phyloP scores from a whole-genome alignment of 2,113 vertebrate species.

The Cyprinodon tularosa region DNA sequence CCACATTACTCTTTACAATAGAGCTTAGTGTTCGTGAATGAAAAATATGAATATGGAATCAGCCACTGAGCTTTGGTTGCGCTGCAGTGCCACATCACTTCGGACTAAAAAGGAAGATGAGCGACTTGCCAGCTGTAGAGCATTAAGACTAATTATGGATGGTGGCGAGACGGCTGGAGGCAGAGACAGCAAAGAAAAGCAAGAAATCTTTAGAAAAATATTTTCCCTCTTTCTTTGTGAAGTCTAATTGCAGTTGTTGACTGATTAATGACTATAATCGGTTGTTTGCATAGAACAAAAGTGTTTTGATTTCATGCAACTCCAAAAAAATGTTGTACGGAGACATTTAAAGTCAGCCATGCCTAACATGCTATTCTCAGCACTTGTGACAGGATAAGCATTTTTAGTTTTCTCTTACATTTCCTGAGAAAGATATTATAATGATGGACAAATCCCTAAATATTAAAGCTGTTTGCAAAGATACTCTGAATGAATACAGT shows the following conservation, averaged over 20 bases:
- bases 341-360: background rate
- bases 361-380: background rate
- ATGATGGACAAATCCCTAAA: background rate
- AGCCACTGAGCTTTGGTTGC: background rate
- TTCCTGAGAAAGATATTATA: background rate
- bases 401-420: background rate
- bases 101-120: background rate
- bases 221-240: slow-evolving; percentile 22
- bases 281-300: slow-evolving; percentile 2
- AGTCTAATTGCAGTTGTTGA: slow-evolving; percentile 15
- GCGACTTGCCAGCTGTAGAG: slow-evolving; percentile 15
- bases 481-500: background rate
- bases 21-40: background rate
- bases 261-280: slow-evolving; percentile 21
- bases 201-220: slow-evolving; percentile 19
- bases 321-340: background rate
- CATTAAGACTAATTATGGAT: slow-evolving; percentile 20
- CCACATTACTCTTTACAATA: background rate
- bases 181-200: slow-evolving; percentile 6
- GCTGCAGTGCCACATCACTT: slow-evolving; percentile 2
- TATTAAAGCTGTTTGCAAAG: background rate
- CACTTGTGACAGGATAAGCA: background rate
- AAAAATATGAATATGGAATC: background rate
- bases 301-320: background rate
- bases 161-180: background rate